Evolutionary conservation across 2,113 vertebrate genomes (phyloP), one percentile per base, ranked within the genome.

Genomic region (Anhinga rufa): DNA sequence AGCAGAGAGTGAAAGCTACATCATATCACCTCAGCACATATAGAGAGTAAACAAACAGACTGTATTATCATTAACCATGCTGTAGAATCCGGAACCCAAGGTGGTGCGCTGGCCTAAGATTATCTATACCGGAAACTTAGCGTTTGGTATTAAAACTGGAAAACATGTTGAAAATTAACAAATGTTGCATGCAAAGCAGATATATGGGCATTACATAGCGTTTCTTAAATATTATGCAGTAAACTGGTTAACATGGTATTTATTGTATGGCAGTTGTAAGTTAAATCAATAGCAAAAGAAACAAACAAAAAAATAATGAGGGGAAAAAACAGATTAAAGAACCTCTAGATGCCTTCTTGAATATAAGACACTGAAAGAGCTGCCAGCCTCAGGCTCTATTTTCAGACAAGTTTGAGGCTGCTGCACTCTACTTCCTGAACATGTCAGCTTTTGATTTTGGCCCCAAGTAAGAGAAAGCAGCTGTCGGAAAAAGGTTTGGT

Each of bases 371-470:
- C 19, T 51, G 49, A 71, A n/a, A 75, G 61, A 74, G 46, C 40
- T 91, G 62, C 12, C 68, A 90, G 86, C 76, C 85, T 34, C 55
- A 51, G 86, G 86, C n/a, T 74, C 55, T 15, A 9, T 77, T 92
- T 72, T 82, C 92, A 97, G 68, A 65, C 81, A 91, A 66, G 89
- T 82, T 77, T 80, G 71, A 79, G 78, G 54, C 58, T 75, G 86
- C 92, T 83, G 60, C 90, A 78, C 90, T 86, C 92, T 60, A 88
- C 82, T 92, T 97, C 54, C 85, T 94, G 54, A 86, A 92, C 26
- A 74, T 1, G 0, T 17, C 32, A 82, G 64, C 46, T 88, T 96
- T 96, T 3, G 1, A 42, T 92, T 95, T 83, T 48, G 46, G 88
- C 79, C 85, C 18, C 82, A 42, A 90, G 88, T 42, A 91, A 94